These are phyloP conservation scores for Hapalemur alaotrensis DNA, from an alignment of 2,797 vertebrate genomes.

Conservation along the genomic window DNA sequence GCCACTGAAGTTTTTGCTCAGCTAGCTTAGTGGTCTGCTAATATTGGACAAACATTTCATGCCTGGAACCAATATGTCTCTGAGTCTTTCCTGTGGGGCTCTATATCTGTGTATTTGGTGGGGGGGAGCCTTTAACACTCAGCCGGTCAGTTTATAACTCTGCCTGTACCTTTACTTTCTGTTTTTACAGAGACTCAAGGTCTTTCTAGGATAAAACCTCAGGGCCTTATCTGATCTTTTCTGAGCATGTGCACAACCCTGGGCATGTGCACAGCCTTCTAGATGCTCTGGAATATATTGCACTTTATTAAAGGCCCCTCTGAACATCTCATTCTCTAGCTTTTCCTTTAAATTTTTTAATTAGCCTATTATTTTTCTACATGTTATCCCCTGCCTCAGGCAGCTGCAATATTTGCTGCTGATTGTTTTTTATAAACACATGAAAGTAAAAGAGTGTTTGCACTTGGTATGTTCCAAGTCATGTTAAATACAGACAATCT, in stretches of 20 bases:
- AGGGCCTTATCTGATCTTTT: not conserved
- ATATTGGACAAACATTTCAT: not conserved
- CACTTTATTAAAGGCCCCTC: not conserved
- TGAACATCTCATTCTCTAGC: not conserved
- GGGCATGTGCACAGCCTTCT: not conserved
- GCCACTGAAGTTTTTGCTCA: not conserved
- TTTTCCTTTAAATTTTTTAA: not conserved
- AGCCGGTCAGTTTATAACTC: not conserved
- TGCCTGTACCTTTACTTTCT: not conserved
- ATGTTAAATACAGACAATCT: not conserved
- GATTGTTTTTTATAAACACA: not conserved
- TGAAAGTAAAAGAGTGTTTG: not conserved
- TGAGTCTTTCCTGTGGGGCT: not conserved
- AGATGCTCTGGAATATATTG: not conserved
- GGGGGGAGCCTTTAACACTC: not conserved
- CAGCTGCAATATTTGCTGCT: not conserved
- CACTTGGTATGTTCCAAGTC: not conserved
- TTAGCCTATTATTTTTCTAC: not conserved
- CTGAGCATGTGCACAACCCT: not conserved
- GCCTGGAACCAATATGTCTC: not conserved
- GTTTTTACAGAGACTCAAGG: not conserved
- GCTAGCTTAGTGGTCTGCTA: not conserved
- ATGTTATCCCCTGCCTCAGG: not conserved
- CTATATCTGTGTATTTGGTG: not conserved
- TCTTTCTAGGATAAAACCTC: not conserved